Evolutionary conservation across 2,113 vertebrate species (phyloP).

Genomic region (Pantherophis guttatus): DNA sequence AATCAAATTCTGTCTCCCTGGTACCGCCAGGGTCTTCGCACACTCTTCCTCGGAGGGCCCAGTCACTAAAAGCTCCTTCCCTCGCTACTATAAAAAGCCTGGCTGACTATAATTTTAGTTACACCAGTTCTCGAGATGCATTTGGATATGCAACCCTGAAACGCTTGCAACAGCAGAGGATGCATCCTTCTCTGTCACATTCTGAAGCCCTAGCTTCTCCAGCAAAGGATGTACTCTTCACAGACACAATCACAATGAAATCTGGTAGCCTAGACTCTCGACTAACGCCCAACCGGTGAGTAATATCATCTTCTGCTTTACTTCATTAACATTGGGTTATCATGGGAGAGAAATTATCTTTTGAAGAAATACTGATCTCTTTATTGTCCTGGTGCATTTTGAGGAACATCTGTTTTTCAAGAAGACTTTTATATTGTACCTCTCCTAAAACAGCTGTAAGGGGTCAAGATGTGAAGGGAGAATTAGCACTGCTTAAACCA

Average conservation of each 20-base stretch:
- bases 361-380: not conserved
- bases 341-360: not conserved
- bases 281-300: conserved; percentile 92
- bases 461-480: not conserved
- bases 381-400: not conserved
- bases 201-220: conserved; percentile 94
- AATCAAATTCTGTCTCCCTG: conserved; percentile 88
- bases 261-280: conserved; percentile 94
- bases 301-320: conserved; percentile 4
- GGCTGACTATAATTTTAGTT: conserved; percentile 94
- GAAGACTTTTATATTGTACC: not conserved
- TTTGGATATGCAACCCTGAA: conserved; percentile 95
- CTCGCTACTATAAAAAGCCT: conserved; percentile 91
- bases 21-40: conserved; percentile 92
- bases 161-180: conserved; percentile 93
- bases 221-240: conserved; percentile 97
- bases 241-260: conserved; percentile 98
- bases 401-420: not conserved
- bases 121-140: conserved; percentile 93
- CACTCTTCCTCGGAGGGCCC: conserved; percentile 92
- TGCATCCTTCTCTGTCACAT: conserved; percentile 95
- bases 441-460: not conserved
- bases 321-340: not conserved
- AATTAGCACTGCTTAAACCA: not conserved
- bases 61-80: conserved; percentile 94